These are phyloP conservation scores for Rhysida immarginata DNA, from an alignment of 1,140 invertebrate species.

Conservation along the genomic window DNA sequence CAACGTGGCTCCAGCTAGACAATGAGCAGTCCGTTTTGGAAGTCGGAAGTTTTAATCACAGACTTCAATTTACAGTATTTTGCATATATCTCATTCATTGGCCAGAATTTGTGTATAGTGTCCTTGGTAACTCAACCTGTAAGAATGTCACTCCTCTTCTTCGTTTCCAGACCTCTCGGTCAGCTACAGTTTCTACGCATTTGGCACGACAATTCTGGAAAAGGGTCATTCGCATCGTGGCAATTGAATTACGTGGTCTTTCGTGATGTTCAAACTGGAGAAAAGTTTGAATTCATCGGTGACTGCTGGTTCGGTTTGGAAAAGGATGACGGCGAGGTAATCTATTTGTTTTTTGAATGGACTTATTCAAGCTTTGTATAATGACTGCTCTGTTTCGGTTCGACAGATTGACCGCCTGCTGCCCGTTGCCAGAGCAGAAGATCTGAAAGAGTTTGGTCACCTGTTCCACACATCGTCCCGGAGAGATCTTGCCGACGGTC, in stretches of 20 bases:
- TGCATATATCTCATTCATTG: neutral
- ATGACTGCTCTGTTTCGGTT: neutral
- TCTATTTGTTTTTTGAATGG: neutral
- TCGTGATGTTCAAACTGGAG: conserved; percentile 36
- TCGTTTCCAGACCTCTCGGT: conserved; percentile 31
- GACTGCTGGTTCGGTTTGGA: conserved; percentile 41
- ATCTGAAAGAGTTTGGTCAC: conserved; percentile 33
- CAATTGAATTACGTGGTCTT: conserved; percentile 36
- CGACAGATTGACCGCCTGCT: conserved; percentile 36
- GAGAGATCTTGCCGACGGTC: conserved; percentile 37
- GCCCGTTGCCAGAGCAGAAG: conserved; percentile 34
- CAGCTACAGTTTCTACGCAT: conserved; percentile 35
- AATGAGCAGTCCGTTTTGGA: too few species aligned
- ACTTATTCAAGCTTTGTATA: neutral
- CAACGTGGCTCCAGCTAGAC: too few species aligned
- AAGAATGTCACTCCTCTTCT: too few species aligned
- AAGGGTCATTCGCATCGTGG: conserved; percentile 36
- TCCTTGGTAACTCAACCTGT: too few species aligned
- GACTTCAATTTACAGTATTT: neutral
- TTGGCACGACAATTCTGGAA: conserved; percentile 42
- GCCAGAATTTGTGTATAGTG: neutral
- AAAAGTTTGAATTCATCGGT: conserved; percentile 36
- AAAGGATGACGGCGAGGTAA: conserved; percentile 33
- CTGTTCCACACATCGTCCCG: conserved; percentile 33
- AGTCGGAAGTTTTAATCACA: too few species aligned